Conservation (phyloP, 2,888 invertebrate genomes). For the Tuta absoluta region DNA sequence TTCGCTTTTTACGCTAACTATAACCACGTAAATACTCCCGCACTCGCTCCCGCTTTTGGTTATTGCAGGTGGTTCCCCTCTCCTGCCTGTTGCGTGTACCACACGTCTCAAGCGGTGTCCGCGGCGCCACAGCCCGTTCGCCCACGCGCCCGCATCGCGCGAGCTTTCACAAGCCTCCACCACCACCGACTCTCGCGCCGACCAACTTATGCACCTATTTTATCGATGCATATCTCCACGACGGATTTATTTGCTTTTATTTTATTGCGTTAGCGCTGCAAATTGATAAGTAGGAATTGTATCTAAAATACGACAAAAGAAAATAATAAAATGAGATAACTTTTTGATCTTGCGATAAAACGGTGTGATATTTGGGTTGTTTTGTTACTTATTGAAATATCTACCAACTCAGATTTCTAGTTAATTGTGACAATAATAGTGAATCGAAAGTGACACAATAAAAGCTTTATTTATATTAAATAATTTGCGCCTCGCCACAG, state of each 20-base stretch:
- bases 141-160: constrained; percentile 72
- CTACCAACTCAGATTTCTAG: too few relatives aligned
- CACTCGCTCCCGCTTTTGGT: background rate
- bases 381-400: too few relatives aligned
- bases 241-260: constrained; percentile 41
- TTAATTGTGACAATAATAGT: background rate
- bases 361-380: background rate
- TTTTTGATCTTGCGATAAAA: too few relatives aligned
- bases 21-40: too few relatives aligned
- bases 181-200: constrained; percentile 43
- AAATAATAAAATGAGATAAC: background rate
- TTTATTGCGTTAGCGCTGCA: constrained; percentile 33
- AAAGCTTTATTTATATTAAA: background rate
- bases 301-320: background rate
- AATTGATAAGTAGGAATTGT: constrained; percentile 20
- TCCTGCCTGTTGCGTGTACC: constrained; percentile 38
- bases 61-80: background rate
- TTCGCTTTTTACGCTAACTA: too few relatives aligned
- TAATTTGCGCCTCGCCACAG: background rate
- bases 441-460: background rate
- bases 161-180: constrained; percentile 70
- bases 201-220: constrained; percentile 38
- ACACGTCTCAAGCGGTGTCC: constrained; percentile 41
- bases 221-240: constrained; percentile 32
- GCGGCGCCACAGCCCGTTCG: constrained; percentile 68